phyloP scores from a whole-genome alignment of 1,140 invertebrate species.

The Vanessa tameamea region DNA sequence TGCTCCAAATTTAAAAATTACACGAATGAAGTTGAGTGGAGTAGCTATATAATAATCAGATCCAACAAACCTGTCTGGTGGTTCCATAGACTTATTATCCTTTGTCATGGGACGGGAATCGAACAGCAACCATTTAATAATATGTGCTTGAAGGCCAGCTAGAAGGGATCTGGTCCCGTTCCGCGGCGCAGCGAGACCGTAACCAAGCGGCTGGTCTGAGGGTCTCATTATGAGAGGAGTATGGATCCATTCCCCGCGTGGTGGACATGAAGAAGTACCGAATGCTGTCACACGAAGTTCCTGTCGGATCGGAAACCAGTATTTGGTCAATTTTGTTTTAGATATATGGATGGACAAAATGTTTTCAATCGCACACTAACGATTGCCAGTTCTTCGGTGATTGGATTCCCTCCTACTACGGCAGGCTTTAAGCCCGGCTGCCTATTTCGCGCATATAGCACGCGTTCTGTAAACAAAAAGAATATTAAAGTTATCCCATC shows the following conservation, averaged over 20 bases:
- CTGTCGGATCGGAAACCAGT: constrained; percentile 56
- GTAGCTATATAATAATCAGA: background rate
- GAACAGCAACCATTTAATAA: constrained; percentile 87
- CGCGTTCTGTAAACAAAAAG: constrained; percentile 66
- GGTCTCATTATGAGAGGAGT: constrained; percentile 83
- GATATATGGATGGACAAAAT: background rate
- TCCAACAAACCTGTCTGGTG: constrained; percentile 78
- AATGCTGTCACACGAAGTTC: constrained; percentile 82
- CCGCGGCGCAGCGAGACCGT: constrained; percentile 82
- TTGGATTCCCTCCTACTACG: constrained; percentile 83
- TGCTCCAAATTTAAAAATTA: too few relatives aligned
- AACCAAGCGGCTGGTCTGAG: constrained; percentile 81
- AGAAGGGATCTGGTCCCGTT: constrained; percentile 85
- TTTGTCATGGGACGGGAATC: constrained; percentile 78
- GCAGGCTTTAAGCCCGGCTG: constrained; percentile 61
- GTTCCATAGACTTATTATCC: constrained; percentile 71
- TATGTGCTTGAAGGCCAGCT: constrained; percentile 84
- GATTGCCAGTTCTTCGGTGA: constrained; percentile 84
- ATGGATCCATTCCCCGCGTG: constrained; percentile 83
- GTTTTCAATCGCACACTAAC: constrained; percentile 77
- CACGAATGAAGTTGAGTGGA: too few relatives aligned
- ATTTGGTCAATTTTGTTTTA: background rate
- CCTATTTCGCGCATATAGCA: constrained; percentile 72
- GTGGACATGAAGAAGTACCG: constrained; percentile 82
- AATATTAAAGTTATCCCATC: background rate